Percentiles rank a stretch among this genome's conserved stretches.
Conservation (phyloP, 2,888 invertebrate genomes). For the Noctuana brunneofusca region DNA sequence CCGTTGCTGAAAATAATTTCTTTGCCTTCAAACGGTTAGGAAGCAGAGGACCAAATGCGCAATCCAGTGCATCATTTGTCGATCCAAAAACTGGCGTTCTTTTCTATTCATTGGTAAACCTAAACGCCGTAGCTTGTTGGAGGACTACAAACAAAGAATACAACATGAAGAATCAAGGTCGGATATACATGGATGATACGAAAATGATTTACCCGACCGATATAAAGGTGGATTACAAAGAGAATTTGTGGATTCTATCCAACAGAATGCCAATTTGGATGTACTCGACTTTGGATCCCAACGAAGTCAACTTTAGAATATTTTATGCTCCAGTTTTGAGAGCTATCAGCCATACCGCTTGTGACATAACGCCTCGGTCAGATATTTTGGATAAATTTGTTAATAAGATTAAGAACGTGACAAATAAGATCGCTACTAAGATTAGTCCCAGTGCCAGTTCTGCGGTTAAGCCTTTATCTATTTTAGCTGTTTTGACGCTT, state of each 20-base stretch:
- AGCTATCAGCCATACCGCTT: conserved; percentile 88
- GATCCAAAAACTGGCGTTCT: conserved; percentile 88
- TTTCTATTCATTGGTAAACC: conserved; percentile 88
- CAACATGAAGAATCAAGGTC: conserved; percentile 86
- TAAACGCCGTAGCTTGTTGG: conserved; percentile 91
- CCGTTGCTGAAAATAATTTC: conserved; percentile 80
- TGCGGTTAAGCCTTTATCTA: conserved; percentile 34
- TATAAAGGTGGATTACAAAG: conserved; percentile 88
- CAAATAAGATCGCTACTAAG: conserved; percentile 56
- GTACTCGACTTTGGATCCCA: conserved; percentile 84
- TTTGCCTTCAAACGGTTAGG: conserved; percentile 87
- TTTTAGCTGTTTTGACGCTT: conserved; percentile 43
- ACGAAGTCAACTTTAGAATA: conserved; percentile 88
- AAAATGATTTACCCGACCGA: conserved; percentile 91
- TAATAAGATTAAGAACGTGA: conserved; percentile 76
- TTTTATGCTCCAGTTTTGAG: conserved; percentile 86
- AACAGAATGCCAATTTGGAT: conserved; percentile 88
- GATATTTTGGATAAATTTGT: conserved; percentile 81
- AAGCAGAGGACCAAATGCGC: conserved; percentile 87
- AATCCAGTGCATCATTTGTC: conserved; percentile 88
- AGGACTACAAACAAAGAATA: conserved; percentile 86
- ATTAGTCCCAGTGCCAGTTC: conserved; percentile 54
- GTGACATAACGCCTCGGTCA: conserved; percentile 83
- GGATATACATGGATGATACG: conserved; percentile 87
- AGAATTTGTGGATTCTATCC: conserved; percentile 88